Conservation (phyloP, 2,888 invertebrate genomes). For the Leptopterna dolabrata region DNA sequence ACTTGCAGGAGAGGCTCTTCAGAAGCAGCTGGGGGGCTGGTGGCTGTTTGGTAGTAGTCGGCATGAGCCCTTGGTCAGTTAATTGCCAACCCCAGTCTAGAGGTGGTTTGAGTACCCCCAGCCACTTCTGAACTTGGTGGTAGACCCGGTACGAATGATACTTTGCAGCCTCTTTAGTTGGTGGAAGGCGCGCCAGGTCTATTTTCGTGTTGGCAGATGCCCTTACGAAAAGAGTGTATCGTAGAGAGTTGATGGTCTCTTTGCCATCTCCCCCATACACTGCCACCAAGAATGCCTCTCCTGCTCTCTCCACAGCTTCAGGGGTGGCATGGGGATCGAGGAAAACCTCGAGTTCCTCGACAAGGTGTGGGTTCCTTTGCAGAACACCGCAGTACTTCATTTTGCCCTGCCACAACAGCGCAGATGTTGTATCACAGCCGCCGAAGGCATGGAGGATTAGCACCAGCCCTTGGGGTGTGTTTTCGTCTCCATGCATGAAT, state of each 20-base stretch:
- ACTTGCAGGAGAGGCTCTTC: slow-evolving; percentile 11
- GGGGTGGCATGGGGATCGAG: slow-evolving; percentile 13
- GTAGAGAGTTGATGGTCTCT: neutral
- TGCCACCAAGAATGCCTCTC: neutral
- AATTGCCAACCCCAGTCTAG: slow-evolving; percentile 9
- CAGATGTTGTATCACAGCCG: slow-evolving; percentile 29
- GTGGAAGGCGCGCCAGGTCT: neutral
- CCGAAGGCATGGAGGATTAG: slow-evolving; percentile 11
- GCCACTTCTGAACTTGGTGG: slow-evolving; percentile 24
- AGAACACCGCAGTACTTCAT: neutral
- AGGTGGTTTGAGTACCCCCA: neutral
- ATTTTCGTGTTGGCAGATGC: neutral
- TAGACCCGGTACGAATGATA: neutral
- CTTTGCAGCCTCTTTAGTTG: neutral
- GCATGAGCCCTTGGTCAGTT: neutral
- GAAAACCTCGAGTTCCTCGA: neutral
- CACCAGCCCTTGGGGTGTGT: neutral
- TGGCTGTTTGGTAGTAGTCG: neutral
- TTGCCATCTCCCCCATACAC: neutral
- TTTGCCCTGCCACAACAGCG: slow-evolving; percentile 16
- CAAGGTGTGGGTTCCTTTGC: neutral
- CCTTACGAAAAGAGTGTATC: slow-evolving; percentile 1
- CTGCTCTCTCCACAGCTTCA: neutral
- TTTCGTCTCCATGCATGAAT: slow-evolving; percentile 1
- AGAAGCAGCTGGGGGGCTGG: slow-evolving; percentile 11